Percentiles rank a stretch among this genome's conserved stretches.
Conservation (phyloP, 2,888 invertebrate species). For the Pegoplata infirma region DNA sequence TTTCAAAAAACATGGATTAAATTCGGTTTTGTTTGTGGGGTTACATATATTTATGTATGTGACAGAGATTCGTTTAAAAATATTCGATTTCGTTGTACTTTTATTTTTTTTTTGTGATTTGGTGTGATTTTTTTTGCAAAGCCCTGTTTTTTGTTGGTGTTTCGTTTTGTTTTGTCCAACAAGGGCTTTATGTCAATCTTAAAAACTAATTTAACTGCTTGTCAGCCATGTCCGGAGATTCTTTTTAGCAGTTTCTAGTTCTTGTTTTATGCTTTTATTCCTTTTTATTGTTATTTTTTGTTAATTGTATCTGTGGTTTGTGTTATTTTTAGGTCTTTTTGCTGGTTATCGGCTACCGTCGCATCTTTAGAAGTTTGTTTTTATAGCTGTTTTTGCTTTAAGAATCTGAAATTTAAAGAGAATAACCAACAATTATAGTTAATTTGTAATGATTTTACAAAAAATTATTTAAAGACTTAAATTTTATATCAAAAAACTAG, state of each 20-base stretch:
- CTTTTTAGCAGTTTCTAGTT: constrained; percentile 27
- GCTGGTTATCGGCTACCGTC: constrained; percentile 54
- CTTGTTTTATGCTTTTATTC: too few species aligned
- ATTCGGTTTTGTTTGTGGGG: constrained; percentile 3
- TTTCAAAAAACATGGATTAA: constrained; percentile 48
- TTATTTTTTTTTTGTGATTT: constrained; percentile 19
- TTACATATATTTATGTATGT: too few species aligned
- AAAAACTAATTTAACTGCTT: constrained; percentile 59
- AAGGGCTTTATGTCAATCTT: constrained; percentile 59
- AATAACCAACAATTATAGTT: constrained; percentile 38
- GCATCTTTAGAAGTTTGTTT: constrained; percentile 55
- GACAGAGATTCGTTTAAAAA: constrained; percentile 26
- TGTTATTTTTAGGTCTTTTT: constrained; percentile 38
- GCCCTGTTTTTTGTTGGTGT: constrained; percentile 10
- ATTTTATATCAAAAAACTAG: too few species aligned
- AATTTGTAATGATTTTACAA: constrained; percentile 23
- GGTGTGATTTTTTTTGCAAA: constrained; percentile 6
- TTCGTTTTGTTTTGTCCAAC: constrained; percentile 11
- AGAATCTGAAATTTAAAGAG: constrained; percentile 21
- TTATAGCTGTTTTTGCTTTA: constrained; percentile 3
- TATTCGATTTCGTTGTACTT: constrained; percentile 45
- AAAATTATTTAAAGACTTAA: constrained; percentile 7
- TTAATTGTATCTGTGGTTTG: constrained; percentile 23
- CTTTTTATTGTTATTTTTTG: constrained; percentile 18
- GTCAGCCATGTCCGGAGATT: constrained; percentile 54